Conservation (phyloP, 2,888 invertebrate species). For the Dascillus cervinus region DNA sequence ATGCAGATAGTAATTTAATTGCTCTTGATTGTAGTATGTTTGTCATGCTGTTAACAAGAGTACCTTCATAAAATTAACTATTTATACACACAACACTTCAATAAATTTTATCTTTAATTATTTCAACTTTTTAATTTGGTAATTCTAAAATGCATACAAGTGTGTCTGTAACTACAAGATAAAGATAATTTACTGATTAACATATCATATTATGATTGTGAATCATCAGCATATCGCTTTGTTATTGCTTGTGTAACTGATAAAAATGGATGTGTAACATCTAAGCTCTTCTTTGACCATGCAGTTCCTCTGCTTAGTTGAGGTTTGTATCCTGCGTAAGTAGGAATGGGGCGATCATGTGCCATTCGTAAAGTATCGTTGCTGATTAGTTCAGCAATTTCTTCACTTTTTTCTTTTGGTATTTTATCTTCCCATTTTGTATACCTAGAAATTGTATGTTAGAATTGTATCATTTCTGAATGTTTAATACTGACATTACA, state of each 20-base stretch:
- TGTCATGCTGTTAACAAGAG: not conserved
- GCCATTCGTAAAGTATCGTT: constrained; percentile 32
- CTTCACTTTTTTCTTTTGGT: constrained; percentile 27
- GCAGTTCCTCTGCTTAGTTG: constrained; percentile 27
- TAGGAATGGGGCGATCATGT: constrained; percentile 33
- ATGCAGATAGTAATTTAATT: too few relatives aligned
- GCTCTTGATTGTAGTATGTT: not conserved
- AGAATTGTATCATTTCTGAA: too few relatives aligned
- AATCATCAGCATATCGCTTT: constrained; percentile 1
- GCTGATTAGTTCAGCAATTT: constrained; percentile 29
- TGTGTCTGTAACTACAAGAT: too few relatives aligned
- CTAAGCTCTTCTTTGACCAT: constrained; percentile 27
- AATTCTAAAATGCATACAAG: too few relatives aligned
- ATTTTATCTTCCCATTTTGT: too few relatives aligned
- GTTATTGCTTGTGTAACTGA: constrained; percentile 35
- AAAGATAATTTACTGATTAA: too few relatives aligned
- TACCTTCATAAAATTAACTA: too few relatives aligned
- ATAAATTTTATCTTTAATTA: too few relatives aligned
- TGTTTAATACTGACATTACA: constrained; percentile 24
- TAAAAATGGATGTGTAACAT: constrained; percentile 32
- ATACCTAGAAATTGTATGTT: too few relatives aligned
- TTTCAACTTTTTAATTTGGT: too few relatives aligned
- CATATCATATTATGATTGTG: not conserved
- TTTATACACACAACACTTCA: too few relatives aligned
- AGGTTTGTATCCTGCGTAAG: constrained; percentile 36